Percentiles rank a stretch among this genome's conserved stretches.
phyloP scores from a whole-genome alignment of 2,888 invertebrate species.

The Teleiodes luculella region DNA sequence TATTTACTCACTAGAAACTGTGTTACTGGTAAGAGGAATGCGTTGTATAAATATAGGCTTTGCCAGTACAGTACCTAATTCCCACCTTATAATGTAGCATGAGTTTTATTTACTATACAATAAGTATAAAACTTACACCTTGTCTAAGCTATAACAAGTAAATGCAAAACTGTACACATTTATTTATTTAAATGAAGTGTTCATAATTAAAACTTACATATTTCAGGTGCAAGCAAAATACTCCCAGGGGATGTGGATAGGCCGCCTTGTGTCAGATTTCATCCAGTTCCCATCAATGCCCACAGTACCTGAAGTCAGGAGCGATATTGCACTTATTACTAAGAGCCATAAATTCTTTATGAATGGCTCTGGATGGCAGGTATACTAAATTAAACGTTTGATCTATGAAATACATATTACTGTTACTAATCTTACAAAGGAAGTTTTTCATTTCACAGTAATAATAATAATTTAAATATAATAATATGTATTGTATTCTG shows the following conservation, averaged over 20 bases:
- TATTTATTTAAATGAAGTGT: too few relatives aligned
- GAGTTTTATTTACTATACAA: too few relatives aligned
- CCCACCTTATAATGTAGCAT: too few relatives aligned
- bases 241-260: constrained; percentile 80
- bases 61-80: too few relatives aligned
- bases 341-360: constrained; percentile 78
- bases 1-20: too few relatives aligned
- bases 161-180: too few relatives aligned
- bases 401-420: background rate
- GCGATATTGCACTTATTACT: constrained; percentile 77
- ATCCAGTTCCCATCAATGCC: constrained; percentile 64
- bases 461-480: background rate
- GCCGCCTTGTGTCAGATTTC: constrained; percentile 71
- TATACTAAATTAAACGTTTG: constrained; percentile 26
- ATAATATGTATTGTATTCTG: too few relatives aligned
- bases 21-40: too few relatives aligned
- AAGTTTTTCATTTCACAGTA: too few relatives aligned
- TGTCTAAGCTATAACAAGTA: too few relatives aligned
- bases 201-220: background rate
- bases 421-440: background rate
- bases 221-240: constrained; percentile 69
- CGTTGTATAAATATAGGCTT: too few relatives aligned
- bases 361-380: constrained; percentile 81
- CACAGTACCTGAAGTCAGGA: constrained; percentile 58
- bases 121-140: too few relatives aligned